Percentiles rank a stretch among this genome's conserved stretches.
Conservation (phyloP, 2,888 invertebrate genomes). For the Scrobipalpa costella region DNA sequence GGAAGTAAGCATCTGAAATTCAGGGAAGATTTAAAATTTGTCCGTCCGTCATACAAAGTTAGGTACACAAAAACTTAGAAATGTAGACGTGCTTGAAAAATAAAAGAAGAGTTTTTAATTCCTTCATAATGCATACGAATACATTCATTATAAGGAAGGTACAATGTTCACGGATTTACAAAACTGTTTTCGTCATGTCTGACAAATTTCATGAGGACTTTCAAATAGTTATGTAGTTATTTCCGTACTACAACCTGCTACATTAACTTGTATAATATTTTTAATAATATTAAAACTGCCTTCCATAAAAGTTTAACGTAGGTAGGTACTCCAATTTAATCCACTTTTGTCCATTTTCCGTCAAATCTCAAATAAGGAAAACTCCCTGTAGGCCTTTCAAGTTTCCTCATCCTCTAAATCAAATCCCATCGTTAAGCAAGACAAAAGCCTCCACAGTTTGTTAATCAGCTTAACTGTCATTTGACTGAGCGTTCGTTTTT, state of each 20-base stretch:
- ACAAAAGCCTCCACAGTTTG: constrained; percentile 28
- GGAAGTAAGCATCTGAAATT: background rate
- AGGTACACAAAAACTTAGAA: background rate
- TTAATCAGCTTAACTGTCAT: constrained; percentile 10
- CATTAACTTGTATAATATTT: too few species aligned
- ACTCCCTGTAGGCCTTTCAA: background rate
- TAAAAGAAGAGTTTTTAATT: background rate
- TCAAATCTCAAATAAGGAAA: constrained; percentile 1
- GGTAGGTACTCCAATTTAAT: too few species aligned
- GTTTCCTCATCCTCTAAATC: background rate
- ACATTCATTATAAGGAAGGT: background rate
- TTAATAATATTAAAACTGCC: too few species aligned
- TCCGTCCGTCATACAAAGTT: background rate
- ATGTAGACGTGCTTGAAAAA: background rate
- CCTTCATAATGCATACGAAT: background rate
- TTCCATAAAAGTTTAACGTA: too few species aligned
- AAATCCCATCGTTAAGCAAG: background rate
- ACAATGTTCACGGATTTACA: background rate
- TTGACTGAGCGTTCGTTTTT: background rate
- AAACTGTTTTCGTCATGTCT: background rate
- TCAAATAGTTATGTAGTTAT: too few species aligned
- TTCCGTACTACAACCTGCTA: too few species aligned
- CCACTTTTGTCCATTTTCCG: too few species aligned
- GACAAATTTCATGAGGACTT: too few species aligned
- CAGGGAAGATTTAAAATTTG: background rate